These are phyloP conservation scores for Laterallus jamaicensis DNA, from an alignment of 2,113 vertebrate species.

Conservation along the genomic window DNA sequence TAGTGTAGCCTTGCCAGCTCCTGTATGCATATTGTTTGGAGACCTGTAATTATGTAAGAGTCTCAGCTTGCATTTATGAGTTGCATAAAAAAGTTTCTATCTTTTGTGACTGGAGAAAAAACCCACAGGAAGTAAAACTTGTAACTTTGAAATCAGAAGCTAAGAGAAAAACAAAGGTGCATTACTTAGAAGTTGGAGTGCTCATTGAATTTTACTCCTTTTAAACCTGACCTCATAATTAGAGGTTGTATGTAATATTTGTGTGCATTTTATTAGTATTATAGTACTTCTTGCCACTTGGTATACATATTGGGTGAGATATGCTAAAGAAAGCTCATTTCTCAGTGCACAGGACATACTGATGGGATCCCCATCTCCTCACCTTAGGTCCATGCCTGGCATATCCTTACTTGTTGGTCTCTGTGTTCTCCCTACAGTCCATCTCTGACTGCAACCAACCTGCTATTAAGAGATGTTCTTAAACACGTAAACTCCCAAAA, in stretches of 20 bases:
- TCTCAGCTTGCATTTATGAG: conserved; percentile 50
- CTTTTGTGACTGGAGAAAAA: neutral
- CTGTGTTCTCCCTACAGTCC: neutral
- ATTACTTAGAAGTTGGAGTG: neutral
- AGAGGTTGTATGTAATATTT: neutral
- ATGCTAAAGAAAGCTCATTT: neutral
- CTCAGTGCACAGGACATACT: neutral
- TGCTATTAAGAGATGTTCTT: neutral
- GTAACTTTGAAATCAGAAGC: neutral
- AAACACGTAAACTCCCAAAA: neutral
- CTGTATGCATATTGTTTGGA: conserved; percentile 28
- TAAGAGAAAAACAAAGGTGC: neutral
- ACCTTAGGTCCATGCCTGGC: neutral
- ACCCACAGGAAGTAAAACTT: neutral
- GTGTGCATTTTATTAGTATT: neutral
- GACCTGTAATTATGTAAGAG: conserved; percentile 37
- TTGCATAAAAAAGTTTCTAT: conserved; percentile 12
- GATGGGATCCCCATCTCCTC: neutral
- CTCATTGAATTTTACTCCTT: neutral
- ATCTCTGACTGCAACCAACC: neutral
- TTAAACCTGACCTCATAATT: neutral
- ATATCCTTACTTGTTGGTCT: neutral
- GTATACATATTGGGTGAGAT: neutral
- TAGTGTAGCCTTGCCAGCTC: neutral
- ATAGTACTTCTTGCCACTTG: neutral